Base-by-base conservation (phyloP, 2,113 vertebrate species). In the Acrocephalus arundinaceus region DNA sequence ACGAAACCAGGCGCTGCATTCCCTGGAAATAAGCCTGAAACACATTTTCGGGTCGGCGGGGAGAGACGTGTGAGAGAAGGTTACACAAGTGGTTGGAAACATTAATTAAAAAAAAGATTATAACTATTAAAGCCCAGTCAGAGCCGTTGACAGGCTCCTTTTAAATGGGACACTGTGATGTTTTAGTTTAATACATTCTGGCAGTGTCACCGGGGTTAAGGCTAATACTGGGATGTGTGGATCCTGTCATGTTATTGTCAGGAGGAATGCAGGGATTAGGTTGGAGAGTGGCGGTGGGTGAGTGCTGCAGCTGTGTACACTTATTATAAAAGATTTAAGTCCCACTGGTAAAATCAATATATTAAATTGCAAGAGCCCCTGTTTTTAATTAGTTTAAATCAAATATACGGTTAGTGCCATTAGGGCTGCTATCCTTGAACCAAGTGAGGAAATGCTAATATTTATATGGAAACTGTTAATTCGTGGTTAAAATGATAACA, bases 311-410 rank as follows among this genome's bases (percentile, higher is more conserved):
- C 97, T 98, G 98, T 97, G 97, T 97, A 97, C 96, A 97, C 97
- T 97, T 97, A 96, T 97, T 98, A 95, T 95, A 97, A 95, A 97
- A 97, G 97, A 96, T 96, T 97, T 93, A 97, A 97, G 96, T 98
- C 98, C 97, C 97, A 97, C 97, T 97, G 97, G 97, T 97, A 97
- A 97, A 98, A 98, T 98, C 98, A 98, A 97, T 98, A 97, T 97
- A 97, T 98, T 98, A 97, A 97, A 92, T 98, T 98, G 97, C 97
- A 90, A 85, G 85, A 93, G 91, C 90, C 97, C 97, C 97, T 98
- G 97, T 70, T 98, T 98, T 98, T 98, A 98, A 98, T 98, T 98
- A 98, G 97, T 96, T 97, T 96, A 94, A 97, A 98, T 98, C 96
- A 97, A 97, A 97, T 94, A 95, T 54, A 85, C 73, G 30, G 62